Conservation (phyloP, 2,113 vertebrate genomes). For the Myrmecobius fasciatus region DNA sequence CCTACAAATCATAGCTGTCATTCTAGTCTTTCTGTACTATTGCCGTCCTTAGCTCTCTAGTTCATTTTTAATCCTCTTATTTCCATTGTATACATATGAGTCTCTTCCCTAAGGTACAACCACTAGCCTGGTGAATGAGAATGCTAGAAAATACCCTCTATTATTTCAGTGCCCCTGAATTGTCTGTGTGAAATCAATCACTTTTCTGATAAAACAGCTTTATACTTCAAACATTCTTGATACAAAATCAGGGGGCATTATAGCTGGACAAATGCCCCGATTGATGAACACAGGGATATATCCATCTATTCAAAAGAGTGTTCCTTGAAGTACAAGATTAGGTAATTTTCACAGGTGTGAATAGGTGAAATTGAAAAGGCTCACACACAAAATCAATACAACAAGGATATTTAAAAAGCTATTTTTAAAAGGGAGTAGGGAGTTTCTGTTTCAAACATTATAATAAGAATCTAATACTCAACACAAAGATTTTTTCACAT, state of each 20-base stretch:
- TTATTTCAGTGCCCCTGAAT: background rate
- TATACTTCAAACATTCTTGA: background rate
- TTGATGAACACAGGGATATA: background rate
- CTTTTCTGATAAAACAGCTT: background rate
- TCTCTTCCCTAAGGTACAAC: conserved; percentile 11
- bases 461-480: background rate
- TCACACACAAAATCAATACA: background rate
- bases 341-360: background rate
- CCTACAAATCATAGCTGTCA: conserved; percentile 57
- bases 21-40: conserved; percentile 59
- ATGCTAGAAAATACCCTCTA: background rate
- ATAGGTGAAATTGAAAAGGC: background rate
- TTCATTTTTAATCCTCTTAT: conserved; percentile 37
- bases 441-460: background rate
- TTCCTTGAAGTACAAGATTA: background rate
- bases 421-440: background rate
- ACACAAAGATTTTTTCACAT: background rate
- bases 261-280: background rate
- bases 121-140: conserved; percentile 24
- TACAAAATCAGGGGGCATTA: background rate
- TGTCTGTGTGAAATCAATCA: background rate
- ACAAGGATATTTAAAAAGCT: background rate
- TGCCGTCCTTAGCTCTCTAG: conserved; percentile 27
- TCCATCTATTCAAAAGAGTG: background rate
- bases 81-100: background rate